Base-by-base conservation (phyloP, 2,888 invertebrate genomes). In the Drosophila kanekoi region DNA sequence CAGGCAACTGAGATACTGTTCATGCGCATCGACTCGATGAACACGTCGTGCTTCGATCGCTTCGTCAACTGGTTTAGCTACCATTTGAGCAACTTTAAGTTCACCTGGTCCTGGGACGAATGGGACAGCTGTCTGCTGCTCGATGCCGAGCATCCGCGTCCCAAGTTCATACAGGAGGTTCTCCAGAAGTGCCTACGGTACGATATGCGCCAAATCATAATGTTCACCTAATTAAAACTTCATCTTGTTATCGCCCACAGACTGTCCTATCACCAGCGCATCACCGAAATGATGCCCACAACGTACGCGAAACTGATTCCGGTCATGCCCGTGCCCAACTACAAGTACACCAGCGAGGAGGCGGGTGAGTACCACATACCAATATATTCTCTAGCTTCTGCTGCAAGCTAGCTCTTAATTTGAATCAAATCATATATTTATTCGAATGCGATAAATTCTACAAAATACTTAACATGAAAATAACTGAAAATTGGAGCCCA, bases 81-180 rank as follows among this genome's bases (percentile, higher is more conserved):
- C 92, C 99, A 99, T 93, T 94, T 99, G 92, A 99, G 99, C 92
- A 99, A 99, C 93, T 99, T 99, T 92, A 99, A 99, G 92, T 99
- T 98, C 92, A 95, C 98, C 57, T 99, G 99, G 99, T 98, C 98
- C 2, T 99, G 99, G 99, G 97, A 98, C 79, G 98, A 98, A 90
- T 98, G 98, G 98, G 96, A 96, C 89, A 95, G 95, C 13, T 97
- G 97, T 87, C 93, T 97, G n/a, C 94, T 95, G 74, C 93, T 97
- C 23, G 97, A 98, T 90, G 92, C 94, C 1, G 97, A 98, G 88
- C 97, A 98, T 92, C 99, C 99, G 0, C 96, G 98, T 82, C 97
- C 98, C 1, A 96, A 98, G 90, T 99, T 99, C 92, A 96, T 99
- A 59, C 94, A 96, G 76, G 99, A 99, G 92, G 97, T 97, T 16